These are phyloP conservation scores for Leptoclinus maculatus DNA, from an alignment of 2,797 vertebrate genomes.

Conservation along the genomic window DNA sequence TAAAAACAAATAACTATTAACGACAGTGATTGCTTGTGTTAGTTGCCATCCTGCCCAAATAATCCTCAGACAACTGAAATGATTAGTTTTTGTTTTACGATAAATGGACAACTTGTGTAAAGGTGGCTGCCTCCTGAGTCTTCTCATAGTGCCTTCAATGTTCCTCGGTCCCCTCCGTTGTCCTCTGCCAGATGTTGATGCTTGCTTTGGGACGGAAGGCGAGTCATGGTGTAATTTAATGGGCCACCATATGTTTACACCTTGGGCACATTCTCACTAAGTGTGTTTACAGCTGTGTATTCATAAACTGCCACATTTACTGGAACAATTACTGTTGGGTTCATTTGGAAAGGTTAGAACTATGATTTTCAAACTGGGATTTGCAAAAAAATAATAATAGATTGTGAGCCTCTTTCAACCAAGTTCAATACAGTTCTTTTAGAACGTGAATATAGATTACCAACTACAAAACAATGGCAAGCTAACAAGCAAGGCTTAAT, in stretches of 20 bases:
- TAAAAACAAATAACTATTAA: constrained; percentile 16
- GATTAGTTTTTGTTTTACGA: constrained; percentile 7
- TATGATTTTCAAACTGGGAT: neutral
- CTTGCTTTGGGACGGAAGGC: constrained; percentile 8
- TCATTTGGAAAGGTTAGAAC: constrained; percentile 12
- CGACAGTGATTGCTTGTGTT: constrained; percentile 15
- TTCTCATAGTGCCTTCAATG: constrained; percentile 27
- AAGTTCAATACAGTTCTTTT: constrained; percentile 3
- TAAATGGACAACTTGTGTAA: constrained; percentile 38
- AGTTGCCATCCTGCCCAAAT: neutral
- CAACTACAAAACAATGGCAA: neutral
- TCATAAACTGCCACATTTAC: neutral
- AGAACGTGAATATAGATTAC: neutral
- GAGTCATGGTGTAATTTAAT: constrained; percentile 23
- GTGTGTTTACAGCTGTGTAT: neutral
- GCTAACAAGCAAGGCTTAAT: neutral
- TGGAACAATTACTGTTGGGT: neutral
- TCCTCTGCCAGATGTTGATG: constrained; percentile 37
- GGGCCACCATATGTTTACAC: constrained; percentile 35
- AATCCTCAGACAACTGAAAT: constrained; percentile 13
- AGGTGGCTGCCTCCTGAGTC: constrained; percentile 34
- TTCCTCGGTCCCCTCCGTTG: constrained; percentile 17
- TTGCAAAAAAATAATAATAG: neutral
- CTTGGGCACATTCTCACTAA: constrained; percentile 12
- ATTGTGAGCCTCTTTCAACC: neutral